Base-by-base conservation (phyloP, 2,113 vertebrate species). In the Myodes glareolus region DNA sequence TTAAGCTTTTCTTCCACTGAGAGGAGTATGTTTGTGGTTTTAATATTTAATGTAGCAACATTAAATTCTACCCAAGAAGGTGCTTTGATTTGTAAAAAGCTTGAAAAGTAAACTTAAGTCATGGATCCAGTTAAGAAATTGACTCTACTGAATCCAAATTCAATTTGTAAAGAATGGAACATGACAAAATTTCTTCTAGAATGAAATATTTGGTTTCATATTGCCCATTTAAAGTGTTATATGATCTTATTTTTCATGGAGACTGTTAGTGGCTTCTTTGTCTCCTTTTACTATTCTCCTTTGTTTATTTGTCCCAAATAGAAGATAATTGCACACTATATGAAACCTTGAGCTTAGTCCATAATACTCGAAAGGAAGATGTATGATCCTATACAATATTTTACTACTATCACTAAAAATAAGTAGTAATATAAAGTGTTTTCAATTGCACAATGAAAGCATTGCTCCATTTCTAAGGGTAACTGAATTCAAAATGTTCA, bases 401-500 rank as follows among this genome's bases (percentile, higher is more conserved):
- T 96, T 91, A 90, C 75, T 61, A 42, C 55, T 96, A 80, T 93
- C 88, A 96, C 94, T 97, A 96, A 96, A 97, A 97, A 77, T 29
- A 92, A 97, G 77, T 91, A 45, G 36, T 94, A 47, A 96, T 63
- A 97, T 88, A 93, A 87, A 96, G 58, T 90, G 45, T 42, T 96
- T 96, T 90, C 92, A 95, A 95, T 95, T 90, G 95, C 23, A 95
- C 47, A 76, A 80, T 39, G 42, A 96, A 96, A 92, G 45, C 0
- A 14, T 76, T 96, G 45, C 45, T 87, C 39, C 84, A 73, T 95
- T 96, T 92, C 85, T 90, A 96, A 96, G 70, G 39, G 52, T 90
- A 29, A 90, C 87, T 95, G 25, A 94, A 96, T 95, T 88, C 78
- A 95, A 91, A 91, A 93, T 81, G 78, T 19, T 97, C 91, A 81